Evolutionary conservation across 2,113 vertebrate species (phyloP).

Genomic region (Atlantisia rogersi): DNA sequence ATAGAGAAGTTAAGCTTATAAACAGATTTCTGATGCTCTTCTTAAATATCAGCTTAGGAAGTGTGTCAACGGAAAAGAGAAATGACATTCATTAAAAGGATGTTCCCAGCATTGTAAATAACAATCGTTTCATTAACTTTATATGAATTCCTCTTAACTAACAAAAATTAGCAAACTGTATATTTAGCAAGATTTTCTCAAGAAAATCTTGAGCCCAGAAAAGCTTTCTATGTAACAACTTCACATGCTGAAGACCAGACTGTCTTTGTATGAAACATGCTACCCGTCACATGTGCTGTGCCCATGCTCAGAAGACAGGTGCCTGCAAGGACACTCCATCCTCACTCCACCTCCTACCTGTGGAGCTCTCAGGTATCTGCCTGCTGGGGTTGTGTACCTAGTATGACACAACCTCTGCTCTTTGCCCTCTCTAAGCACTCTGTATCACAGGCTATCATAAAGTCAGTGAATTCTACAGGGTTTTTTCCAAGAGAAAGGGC

Average conservation of each 20-base stretch:
- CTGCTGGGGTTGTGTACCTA: not conserved
- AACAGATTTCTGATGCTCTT: not conserved
- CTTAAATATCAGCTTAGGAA: not conserved
- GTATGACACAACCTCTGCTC: not conserved
- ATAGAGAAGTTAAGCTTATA: not conserved
- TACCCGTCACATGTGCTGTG: not conserved
- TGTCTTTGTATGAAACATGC: not conserved
- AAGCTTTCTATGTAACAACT: not conserved
- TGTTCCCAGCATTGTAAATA: not conserved
- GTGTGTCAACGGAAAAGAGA: not conserved
- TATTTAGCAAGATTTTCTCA: not conserved
- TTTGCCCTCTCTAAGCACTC: accelerated
- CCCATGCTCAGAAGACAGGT: not conserved
- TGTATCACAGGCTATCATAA: not conserved
- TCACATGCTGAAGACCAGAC: not conserved
- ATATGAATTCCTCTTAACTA: not conserved
- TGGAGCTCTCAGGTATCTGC: not conserved
- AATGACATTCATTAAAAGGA: not conserved
- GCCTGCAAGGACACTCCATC: not conserved
- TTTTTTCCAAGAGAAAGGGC: not conserved
- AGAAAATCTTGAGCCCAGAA: not conserved
- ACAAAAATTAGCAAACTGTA: not conserved
- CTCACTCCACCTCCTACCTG: not conserved
- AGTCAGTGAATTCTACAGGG: not conserved
- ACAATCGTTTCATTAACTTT: not conserved